phyloP scores from a whole-genome alignment of 2,888 invertebrate genomes.

The Platerodrilus igneus region DNA sequence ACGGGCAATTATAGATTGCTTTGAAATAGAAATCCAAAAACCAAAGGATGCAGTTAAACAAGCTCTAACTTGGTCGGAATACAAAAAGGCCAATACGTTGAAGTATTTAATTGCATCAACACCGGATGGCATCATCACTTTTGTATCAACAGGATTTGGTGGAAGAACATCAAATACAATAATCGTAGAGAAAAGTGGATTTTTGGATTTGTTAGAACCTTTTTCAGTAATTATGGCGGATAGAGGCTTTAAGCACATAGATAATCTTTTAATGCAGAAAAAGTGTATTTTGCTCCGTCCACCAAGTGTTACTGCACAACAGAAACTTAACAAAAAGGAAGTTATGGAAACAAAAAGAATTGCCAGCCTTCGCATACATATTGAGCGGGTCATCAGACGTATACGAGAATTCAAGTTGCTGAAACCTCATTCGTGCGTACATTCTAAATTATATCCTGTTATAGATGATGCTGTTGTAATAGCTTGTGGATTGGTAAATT shows the following conservation, averaged over 20 bases:
- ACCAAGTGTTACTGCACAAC: constrained; percentile 11
- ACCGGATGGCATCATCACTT: constrained; percentile 29
- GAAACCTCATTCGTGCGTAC: constrained; percentile 20
- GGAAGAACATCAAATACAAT: constrained; percentile 18
- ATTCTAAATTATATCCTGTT: too few relatives aligned
- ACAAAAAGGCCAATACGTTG: constrained; percentile 31
- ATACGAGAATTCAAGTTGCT: constrained; percentile 19
- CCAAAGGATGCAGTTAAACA: constrained; percentile 37
- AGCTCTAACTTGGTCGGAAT: constrained; percentile 39
- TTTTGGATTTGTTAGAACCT: constrained; percentile 11
- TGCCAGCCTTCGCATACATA: constrained; percentile 10
- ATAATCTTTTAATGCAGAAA: constrained; percentile 5
- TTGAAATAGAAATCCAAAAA: constrained; percentile 42
- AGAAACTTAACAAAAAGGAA: constrained; percentile 11
- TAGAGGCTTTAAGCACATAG: constrained; percentile 19
- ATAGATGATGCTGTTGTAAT: too few relatives aligned
- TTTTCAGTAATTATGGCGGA: constrained; percentile 13
- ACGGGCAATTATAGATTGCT: constrained; percentile 39
- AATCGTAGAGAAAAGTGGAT: constrained; percentile 21
- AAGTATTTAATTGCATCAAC: constrained; percentile 30
- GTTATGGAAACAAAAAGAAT: constrained; percentile 12
- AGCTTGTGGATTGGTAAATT: too few relatives aligned
- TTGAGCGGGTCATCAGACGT: constrained; percentile 17
- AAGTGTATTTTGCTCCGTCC: constrained; percentile 18
- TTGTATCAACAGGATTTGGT: constrained; percentile 23